These are phyloP conservation scores for Mycteria americana DNA, from an alignment of 2,797 vertebrate species.

Conservation along the genomic window DNA sequence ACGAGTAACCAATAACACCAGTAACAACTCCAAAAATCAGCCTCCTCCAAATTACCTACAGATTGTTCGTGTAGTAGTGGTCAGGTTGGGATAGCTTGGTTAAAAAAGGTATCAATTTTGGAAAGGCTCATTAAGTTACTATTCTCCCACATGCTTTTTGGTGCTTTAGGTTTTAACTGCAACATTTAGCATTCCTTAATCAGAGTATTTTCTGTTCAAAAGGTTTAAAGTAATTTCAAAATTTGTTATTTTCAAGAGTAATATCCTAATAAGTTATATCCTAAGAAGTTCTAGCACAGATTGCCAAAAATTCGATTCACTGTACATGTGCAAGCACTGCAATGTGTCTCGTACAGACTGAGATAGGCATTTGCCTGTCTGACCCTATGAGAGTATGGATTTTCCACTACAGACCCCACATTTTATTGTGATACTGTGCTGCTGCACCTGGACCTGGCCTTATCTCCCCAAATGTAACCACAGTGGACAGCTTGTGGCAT, in stretches of 20 bases:
- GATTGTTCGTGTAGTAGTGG: accelerated
- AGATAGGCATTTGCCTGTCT: background rate
- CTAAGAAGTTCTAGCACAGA: background rate
- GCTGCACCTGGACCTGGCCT: background rate
- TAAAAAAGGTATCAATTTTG: background rate
- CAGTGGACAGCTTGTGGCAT: background rate
- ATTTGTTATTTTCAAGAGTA: background rate
- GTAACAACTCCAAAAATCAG: background rate
- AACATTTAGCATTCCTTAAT: background rate
- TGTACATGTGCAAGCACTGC: accelerated
- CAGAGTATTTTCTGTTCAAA: background rate
- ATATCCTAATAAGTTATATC: background rate
- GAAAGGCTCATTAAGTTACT: background rate
- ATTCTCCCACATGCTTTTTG: background rate
- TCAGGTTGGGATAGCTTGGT: background rate
- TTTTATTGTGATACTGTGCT: background rate
- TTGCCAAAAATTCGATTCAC: background rate
- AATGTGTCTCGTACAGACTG: background rate
- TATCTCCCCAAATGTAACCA: background rate
- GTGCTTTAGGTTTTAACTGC: background rate
- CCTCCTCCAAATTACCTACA: background rate
- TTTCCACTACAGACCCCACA: background rate
- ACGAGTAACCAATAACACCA: no score
- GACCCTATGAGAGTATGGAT: accelerated
- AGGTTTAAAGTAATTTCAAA: background rate